phyloP scores from a whole-genome alignment of 2,797 vertebrate species.

The Mormyrus hasselquistii region DNA sequence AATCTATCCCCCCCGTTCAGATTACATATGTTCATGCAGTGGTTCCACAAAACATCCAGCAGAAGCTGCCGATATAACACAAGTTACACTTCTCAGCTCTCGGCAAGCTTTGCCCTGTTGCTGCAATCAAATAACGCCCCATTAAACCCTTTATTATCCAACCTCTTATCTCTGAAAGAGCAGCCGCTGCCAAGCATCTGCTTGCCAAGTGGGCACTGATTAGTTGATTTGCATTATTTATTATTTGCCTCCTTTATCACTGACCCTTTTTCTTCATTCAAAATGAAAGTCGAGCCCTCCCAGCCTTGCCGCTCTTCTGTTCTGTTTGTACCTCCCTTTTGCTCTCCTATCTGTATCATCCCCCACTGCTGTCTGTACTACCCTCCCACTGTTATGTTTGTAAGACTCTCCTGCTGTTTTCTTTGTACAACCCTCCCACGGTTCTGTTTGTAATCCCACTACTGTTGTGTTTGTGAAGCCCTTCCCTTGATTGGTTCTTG shows the following conservation, averaged over 20 bases:
- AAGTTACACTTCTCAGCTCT: slow-evolving; percentile 50
- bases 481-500: not conserved
- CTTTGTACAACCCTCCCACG: not conserved
- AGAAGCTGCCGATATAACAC: slow-evolving; percentile 56
- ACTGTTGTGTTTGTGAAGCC: not conserved
- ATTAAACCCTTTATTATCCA: slow-evolving; percentile 62
- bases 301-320: not conserved
- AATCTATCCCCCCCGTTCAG: not conserved
- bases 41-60: slow-evolving; percentile 50
- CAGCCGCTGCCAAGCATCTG: slow-evolving; percentile 55
- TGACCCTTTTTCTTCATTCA: slow-evolving; percentile 29
- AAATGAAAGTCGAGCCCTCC: not conserved
- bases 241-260: slow-evolving; percentile 39
- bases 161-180: slow-evolving; percentile 60
- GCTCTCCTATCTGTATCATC: not conserved
- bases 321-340: not conserved
- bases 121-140: slow-evolving; percentile 56
- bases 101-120: slow-evolving; percentile 60
- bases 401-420: not conserved
- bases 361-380: not conserved
- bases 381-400: not conserved
- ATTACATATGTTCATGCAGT: slow-evolving; percentile 55
- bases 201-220: slow-evolving; percentile 52
- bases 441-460: not conserved
- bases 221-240: slow-evolving; percentile 54